A percentile compares a stretch with the other conserved stretches of the same genome.
Conservation (phyloP, 2,888 invertebrate species). For the Diarsia mendica region DNA sequence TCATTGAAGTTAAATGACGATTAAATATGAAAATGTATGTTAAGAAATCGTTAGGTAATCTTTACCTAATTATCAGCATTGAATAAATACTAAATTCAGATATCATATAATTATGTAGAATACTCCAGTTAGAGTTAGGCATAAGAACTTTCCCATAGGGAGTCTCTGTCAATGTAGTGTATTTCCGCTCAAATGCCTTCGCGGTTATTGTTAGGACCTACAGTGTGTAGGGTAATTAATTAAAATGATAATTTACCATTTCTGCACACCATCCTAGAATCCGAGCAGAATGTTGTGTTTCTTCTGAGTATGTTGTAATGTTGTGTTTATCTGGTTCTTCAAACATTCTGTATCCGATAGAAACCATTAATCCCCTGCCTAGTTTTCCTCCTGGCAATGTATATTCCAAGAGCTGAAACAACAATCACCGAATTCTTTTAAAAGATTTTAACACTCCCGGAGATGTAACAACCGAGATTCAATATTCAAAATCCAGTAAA, state of each 20-base stretch:
- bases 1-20: not conserved
- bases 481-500: too few relatives aligned
- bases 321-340: slow-evolving; percentile 41
- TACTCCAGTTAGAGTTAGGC: not conserved
- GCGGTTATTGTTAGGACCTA: not conserved
- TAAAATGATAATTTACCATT: slow-evolving; percentile 44
- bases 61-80: not conserved
- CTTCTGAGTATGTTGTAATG: too few relatives aligned
- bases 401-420: slow-evolving; percentile 47
- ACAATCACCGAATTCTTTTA: not conserved
- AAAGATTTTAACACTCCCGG: not conserved
- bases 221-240: not conserved
- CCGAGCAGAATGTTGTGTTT: slow-evolving; percentile 48
- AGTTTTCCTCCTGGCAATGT: slow-evolving; percentile 35
- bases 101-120: not conserved
- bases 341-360: slow-evolving; percentile 46
- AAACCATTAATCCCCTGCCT: slow-evolving; percentile 39
- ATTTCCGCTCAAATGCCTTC: not conserved
- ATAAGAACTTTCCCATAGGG: not conserved
- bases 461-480: not conserved
- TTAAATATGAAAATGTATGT: not conserved
- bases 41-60: not conserved
- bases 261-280: slow-evolving; percentile 55
- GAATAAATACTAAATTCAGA: not conserved
- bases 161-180: not conserved